These are phyloP conservation scores for Dipus sagitta DNA, from an alignment of 2,797 vertebrate species.

Conservation along the genomic window DNA sequence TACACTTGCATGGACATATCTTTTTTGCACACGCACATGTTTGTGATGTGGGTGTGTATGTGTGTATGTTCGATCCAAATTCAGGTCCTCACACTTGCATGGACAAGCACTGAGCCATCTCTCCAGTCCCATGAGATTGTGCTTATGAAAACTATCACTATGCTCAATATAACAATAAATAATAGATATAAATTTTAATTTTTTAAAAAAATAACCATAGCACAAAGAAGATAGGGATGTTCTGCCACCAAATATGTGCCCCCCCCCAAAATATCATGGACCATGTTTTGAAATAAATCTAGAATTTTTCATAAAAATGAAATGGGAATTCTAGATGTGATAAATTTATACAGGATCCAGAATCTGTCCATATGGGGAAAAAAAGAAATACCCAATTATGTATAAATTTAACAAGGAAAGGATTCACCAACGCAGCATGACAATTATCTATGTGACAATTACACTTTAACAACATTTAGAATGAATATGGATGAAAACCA, in stretches of 20 bases:
- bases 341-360: conserved; percentile 7
- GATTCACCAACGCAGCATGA: not conserved
- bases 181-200: not conserved
- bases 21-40: no score
- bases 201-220: not conserved
- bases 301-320: not conserved
- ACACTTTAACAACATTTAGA: conserved; percentile 11
- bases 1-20: rapidly evolving
- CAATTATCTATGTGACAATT: not conserved
- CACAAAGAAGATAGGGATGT: not conserved
- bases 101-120: no score
- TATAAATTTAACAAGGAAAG: not conserved
- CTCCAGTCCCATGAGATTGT: not conserved
- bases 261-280: not conserved
- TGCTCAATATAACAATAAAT: not conserved
- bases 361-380: not conserved
- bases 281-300: not conserved
- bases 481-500: not conserved
- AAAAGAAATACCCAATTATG: not conserved
- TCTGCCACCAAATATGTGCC: not conserved
- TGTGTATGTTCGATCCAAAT: no score
- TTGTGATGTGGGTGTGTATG: no score
- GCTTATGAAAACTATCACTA: not conserved
- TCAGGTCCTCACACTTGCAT: no score
- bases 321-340: not conserved